These are phyloP conservation scores for Pelagia noctiluca DNA, from an alignment of 30 jellyfish, hydroid and myxozoan species.

Conservation along the genomic window DNA sequence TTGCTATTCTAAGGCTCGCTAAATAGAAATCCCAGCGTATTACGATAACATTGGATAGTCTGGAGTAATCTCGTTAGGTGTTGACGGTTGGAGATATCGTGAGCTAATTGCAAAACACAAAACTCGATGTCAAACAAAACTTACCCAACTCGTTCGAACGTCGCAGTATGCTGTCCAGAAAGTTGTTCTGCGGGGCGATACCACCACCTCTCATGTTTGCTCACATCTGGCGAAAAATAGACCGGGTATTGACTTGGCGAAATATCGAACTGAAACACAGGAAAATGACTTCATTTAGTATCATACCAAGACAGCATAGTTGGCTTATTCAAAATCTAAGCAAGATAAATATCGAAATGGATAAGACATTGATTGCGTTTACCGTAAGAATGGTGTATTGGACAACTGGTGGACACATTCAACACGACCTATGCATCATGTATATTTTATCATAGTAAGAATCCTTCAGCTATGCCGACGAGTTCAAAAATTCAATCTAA, in stretches of 20 bases:
- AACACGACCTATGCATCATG: background rate
- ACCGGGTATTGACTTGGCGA: too few relatives aligned
- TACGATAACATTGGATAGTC: too few relatives aligned
- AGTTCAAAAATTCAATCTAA: background rate
- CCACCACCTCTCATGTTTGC: conserved; percentile 50
- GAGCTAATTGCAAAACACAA: too few relatives aligned
- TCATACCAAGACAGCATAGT: too few relatives aligned
- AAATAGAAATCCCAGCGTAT: too few relatives aligned
- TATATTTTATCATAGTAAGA: background rate
- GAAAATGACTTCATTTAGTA: too few relatives aligned
- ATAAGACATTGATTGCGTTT: background rate
- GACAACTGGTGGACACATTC: conserved; percentile 9
- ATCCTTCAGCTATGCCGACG: background rate
- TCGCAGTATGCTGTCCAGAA: conserved; percentile 68
- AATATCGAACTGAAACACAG: too few relatives aligned
- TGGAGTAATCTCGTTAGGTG: too few relatives aligned
- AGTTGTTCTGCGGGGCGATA: conserved; percentile 78
- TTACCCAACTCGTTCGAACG: conserved; percentile 79
- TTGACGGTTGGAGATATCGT: too few relatives aligned
- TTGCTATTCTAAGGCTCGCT: too few relatives aligned
- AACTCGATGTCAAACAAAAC: conserved; percentile 12
- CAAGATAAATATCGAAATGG: background rate
- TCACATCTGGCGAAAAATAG: too few relatives aligned
- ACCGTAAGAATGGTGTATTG: background rate
- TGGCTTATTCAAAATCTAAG: too few relatives aligned